Conservation (phyloP, 2,113 vertebrate species). For the Cyanoderma ruficeps region DNA sequence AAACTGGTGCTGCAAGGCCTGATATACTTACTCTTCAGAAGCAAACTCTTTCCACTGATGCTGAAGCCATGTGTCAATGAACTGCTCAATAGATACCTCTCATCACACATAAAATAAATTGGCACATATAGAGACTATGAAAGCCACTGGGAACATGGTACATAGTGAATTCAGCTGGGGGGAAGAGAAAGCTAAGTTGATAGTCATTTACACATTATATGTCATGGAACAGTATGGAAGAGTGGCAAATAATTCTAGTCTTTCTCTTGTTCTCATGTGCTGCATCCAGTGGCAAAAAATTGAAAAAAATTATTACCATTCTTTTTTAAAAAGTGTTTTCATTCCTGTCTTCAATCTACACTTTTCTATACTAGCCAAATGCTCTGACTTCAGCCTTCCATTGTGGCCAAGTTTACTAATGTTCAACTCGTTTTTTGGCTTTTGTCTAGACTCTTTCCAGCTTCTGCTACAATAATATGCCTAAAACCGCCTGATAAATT, state of each 20-base stretch:
- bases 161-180: background rate
- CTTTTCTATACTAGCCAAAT: background rate
- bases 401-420: background rate
- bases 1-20: background rate
- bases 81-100: background rate
- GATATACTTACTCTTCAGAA: background rate
- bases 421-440: background rate
- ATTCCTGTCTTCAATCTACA: background rate
- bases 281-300: background rate
- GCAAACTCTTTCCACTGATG: background rate
- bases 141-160: background rate
- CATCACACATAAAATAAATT: background rate
- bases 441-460: background rate
- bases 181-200: background rate
- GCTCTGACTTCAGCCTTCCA: background rate
- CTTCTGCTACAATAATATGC: background rate
- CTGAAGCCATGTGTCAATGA: background rate
- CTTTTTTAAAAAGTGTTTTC: background rate
- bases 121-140: background rate
- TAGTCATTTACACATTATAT: background rate
- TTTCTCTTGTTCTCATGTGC: background rate
- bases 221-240: background rate
- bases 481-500: background rate
- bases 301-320: background rate
- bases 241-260: background rate